Evolutionary conservation across 2,113 vertebrate genomes (phyloP).

Genomic region (Tychaedon coryphoeus): DNA sequence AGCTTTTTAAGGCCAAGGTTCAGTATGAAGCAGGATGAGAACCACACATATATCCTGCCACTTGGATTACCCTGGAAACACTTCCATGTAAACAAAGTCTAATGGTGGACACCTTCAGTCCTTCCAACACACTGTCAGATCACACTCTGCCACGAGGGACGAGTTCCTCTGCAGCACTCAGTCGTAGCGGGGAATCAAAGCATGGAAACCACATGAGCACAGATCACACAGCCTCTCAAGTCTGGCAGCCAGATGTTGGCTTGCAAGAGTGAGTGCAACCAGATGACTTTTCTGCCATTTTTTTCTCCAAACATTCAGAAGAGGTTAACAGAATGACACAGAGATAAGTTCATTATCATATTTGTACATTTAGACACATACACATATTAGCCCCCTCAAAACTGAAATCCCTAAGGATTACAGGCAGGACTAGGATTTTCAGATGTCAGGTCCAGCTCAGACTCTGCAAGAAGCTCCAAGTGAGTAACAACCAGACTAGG

Average conservation of each 20-base stretch:
- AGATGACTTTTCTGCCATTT: not conserved
- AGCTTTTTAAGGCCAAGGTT: not conserved
- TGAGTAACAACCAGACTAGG: not conserved
- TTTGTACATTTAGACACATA: not conserved
- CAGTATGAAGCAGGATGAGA: not conserved
- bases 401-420: not conserved
- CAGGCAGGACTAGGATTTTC: not conserved
- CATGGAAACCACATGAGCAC: not conserved
- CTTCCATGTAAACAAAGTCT: not conserved
- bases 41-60: not conserved
- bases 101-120: not conserved
- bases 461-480: not conserved
- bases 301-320: not conserved
- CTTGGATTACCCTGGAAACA: not conserved
- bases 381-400: not conserved
- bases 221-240: not conserved
- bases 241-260: conserved; percentile 37
- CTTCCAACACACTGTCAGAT: not conserved
- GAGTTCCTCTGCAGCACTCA: not conserved
- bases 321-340: not conserved
- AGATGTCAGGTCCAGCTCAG: not conserved
- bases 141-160: accelerated
- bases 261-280: not conserved
- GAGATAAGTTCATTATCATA: not conserved
- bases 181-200: not conserved